Evolutionary conservation across 2,113 vertebrate species (phyloP), one percentile per base, ranked within the genome.

Genomic region (Oryzias celebensis): DNA sequence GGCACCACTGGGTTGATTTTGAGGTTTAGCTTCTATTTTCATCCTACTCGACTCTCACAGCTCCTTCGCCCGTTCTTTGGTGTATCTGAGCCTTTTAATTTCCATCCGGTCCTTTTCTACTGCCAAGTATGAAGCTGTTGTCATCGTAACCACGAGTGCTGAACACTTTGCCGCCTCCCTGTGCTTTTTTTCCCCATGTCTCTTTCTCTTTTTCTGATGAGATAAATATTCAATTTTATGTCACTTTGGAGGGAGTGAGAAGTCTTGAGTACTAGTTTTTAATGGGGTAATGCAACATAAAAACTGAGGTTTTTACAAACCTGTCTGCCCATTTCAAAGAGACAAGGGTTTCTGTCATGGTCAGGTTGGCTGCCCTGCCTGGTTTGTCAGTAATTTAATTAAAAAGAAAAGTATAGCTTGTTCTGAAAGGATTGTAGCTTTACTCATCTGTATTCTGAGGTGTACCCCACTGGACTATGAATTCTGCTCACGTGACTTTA

Each of bases 311-410:
- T 86, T 83, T 74, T 73, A 70, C 68, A 76, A 72, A 82, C 71
- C 67, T 77, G 67, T 71, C 71, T 88, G 73, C 36, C 36, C 36
- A 36, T 51, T 83, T 84, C 69, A 55, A 58, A 52, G 70, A 36
- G 31, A 36, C 31, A 36, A 28, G 26, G 77, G 55, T 83, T 82
- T 86, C 61, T 69, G 75, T 86, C 75, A 72, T 74, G 61, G 71
- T 70, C 69, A 70, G 68, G 72, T 82, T 77, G 46, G 18, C n/a
- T 17, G 69, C 56, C 73, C 65, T 70, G 56, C 16, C 31, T 78
- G 55, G 46, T 77, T 71, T 78, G 77, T 75, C 75, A 79, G 86
- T 87, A 86, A 89, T 87, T 82, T 81, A 89, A 90, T 91, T 82
- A 85, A 81, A 85, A 82, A 85, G 86, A 81, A 90, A 85, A 68